Base-by-base conservation (phyloP, 2,888 invertebrate species). In the Clunio marinus region DNA sequence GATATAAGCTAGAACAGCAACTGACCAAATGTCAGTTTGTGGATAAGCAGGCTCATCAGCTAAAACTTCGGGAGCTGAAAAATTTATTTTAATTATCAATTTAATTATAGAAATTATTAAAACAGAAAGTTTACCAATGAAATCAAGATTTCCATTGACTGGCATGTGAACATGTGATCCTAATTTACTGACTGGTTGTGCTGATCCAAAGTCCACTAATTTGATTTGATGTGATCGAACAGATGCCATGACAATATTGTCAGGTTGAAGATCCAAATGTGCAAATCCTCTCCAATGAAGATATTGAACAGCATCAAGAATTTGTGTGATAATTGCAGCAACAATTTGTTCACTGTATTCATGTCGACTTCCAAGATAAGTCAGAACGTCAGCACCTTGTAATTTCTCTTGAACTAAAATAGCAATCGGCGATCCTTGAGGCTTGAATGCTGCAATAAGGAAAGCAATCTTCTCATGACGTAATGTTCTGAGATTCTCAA, bases 11-110 rank as follows among this genome's bases (percentile, higher is more conserved):
- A 98, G 81, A 10, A 93, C 93, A 66, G 96, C 98, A 63, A 98
- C 84, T 20, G 93, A 89, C 99, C 98, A 99, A 74, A 98, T 88
- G 80, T 99, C 99, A 2, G 93, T 90, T 77, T 93, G 92, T 1
- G 90, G 90, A 77, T 88, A 91, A 32, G 93, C 89, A 4, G 89
- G 86, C 78, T 96, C 95, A 75, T 93, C 90, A 75, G 86, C 86
- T 59, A 95, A 80, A 70, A 95, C 86, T 80, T 97, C 96, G 0
- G 96, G 96, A 5, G 96, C 90, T 85, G 25, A 3, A 17, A 59
- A 59, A 32, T 13, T 7, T 8, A 35, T 22, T 32, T 27, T 27
- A 27, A 27, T 22, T n/a, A 24, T 57, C 13, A 25, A 25, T 25
- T 15, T 24, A 22, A 1, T 22, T 15, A 35, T 25, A 32, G 35